phyloP scores from a whole-genome alignment of 2,888 invertebrate genomes.

The Dyspetes luteomarginatus region DNA sequence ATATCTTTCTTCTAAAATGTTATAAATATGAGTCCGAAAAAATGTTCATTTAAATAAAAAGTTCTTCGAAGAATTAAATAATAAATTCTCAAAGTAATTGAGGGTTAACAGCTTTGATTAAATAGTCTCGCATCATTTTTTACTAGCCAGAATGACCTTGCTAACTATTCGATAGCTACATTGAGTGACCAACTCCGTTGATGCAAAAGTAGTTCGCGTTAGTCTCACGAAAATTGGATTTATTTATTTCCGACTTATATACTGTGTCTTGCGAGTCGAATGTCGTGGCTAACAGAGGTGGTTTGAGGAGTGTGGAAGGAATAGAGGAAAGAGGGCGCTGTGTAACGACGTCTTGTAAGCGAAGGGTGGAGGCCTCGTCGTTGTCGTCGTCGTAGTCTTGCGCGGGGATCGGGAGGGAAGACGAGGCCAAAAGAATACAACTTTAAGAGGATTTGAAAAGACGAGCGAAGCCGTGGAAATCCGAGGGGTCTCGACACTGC shows the following conservation, averaged over 20 bases:
- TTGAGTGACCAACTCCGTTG: too few relatives aligned
- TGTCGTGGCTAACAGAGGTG: slow-evolving; percentile 30
- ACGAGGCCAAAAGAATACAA: slow-evolving; percentile 83
- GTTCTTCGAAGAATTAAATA: neutral
- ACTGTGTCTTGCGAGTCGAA: slow-evolving; percentile 49
- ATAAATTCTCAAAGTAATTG: neutral
- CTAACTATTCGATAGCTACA: slow-evolving; percentile 10
- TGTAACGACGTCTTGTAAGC: slow-evolving; percentile 63
- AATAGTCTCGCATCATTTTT: too few relatives aligned
- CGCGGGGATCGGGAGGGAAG: slow-evolving; percentile 68
- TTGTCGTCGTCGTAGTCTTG: slow-evolving; percentile 52
- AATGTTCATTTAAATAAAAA: neutral
- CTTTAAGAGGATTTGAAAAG: slow-evolving; percentile 83
- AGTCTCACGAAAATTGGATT: slow-evolving; percentile 77
- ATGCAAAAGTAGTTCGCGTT: slow-evolving; percentile 18
- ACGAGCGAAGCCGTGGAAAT: slow-evolving; percentile 83
- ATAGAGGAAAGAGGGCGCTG: slow-evolving; percentile 19
- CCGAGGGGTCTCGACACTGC: slow-evolving; percentile 82
- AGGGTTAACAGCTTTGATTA: neutral
- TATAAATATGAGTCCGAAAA: too few relatives aligned
- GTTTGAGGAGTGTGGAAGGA: slow-evolving; percentile 17
- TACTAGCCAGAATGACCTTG: slow-evolving; percentile 17
- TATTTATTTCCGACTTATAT: slow-evolving; percentile 77
- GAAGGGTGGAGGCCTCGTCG: slow-evolving; percentile 55
- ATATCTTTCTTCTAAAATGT: neutral